Conservation (phyloP, 2,113 vertebrate genomes). For the Osmerus eperlanus region DNA sequence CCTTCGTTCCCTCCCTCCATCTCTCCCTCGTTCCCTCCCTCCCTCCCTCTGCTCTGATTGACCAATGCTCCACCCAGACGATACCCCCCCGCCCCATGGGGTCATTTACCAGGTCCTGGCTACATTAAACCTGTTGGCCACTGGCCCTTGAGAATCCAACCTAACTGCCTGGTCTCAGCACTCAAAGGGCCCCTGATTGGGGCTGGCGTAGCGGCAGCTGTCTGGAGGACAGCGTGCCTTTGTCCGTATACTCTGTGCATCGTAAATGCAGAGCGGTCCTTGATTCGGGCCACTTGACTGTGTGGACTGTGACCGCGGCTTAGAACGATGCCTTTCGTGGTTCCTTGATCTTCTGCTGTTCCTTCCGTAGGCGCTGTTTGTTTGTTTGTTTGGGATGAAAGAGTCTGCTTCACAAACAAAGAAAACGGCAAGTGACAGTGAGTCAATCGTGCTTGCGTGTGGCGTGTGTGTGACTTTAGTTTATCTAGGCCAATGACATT, state of each 20-base stretch:
- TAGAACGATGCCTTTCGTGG: no score
- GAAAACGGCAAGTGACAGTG: no score
- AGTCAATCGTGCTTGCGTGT: constrained; percentile 11
- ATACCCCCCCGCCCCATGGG: constrained; percentile 26
- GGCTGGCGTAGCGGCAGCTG: constrained; percentile 26
- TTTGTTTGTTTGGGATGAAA: no score
- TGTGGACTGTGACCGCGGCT: no score
- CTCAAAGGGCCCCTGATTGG: constrained; percentile 44
- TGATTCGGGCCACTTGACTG: no score
- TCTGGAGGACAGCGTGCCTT: constrained; percentile 5
- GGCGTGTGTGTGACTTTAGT: neutral
- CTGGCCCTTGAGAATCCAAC: constrained; percentile 41
- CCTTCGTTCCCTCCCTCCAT: constrained; percentile 1
- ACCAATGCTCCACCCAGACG: constrained; percentile 54
- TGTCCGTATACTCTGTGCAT: no score
- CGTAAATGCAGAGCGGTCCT: no score
- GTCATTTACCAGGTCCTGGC: constrained; percentile 37
- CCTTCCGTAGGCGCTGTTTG: no score
- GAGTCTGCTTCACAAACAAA: no score
- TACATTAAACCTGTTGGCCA: constrained; percentile 52
- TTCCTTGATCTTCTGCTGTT: no score
- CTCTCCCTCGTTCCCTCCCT: neutral
- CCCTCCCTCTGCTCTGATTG: constrained; percentile 34
- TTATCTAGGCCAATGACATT: constrained; percentile 18
- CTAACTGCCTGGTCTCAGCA: constrained; percentile 28